phyloP scores from a whole-genome alignment of 2,888 invertebrate species.

The Hedychridium roseum region DNA sequence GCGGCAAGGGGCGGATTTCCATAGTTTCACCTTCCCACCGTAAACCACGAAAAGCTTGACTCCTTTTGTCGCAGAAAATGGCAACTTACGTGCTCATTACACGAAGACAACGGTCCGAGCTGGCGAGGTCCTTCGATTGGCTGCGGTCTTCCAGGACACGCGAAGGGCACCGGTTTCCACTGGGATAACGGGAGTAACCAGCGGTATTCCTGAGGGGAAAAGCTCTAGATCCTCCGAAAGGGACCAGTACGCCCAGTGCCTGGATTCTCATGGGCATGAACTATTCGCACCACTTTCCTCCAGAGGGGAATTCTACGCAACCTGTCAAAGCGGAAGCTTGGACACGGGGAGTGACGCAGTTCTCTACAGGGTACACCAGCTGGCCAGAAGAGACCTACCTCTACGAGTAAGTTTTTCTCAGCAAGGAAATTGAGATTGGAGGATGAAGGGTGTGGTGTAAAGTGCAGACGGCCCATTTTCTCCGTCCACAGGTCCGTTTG shows the following conservation, averaged over 20 bases:
- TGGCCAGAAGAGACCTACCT: conserved; percentile 64
- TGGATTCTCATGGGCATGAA: conserved; percentile 62
- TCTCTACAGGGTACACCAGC: conserved; percentile 65
- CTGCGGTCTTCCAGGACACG: conserved; percentile 68
- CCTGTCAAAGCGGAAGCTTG: conserved; percentile 63
- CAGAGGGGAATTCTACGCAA: conserved; percentile 67
- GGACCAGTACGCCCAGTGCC: conserved; percentile 66
- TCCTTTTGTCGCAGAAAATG: conserved; percentile 49
- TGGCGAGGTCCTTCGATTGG: conserved; percentile 65
- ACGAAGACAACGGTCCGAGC: conserved; percentile 64
- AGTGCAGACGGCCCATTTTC: too few relatives aligned
- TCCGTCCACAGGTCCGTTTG: conserved; percentile 59
- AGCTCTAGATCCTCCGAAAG: conserved; percentile 58
- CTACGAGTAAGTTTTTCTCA: conserved; percentile 58
- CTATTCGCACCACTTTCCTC: conserved; percentile 66
- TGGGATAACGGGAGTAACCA: conserved; percentile 50
- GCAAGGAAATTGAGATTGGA: too few relatives aligned
- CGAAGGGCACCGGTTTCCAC: conserved; percentile 52
- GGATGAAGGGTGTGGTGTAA: too few relatives aligned
- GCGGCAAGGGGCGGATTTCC: too few relatives aligned
- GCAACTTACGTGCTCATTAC: conserved; percentile 62
- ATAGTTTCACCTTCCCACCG: too few relatives aligned
- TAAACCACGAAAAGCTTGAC: neutral
- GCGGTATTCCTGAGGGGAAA: conserved; percentile 56
- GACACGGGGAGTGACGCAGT: conserved; percentile 62